Percentiles rank a stretch among this genome's conserved stretches.
Evolutionary conservation across 2,888 invertebrate species (phyloP).

Genomic region (Melanargia galathea): DNA sequence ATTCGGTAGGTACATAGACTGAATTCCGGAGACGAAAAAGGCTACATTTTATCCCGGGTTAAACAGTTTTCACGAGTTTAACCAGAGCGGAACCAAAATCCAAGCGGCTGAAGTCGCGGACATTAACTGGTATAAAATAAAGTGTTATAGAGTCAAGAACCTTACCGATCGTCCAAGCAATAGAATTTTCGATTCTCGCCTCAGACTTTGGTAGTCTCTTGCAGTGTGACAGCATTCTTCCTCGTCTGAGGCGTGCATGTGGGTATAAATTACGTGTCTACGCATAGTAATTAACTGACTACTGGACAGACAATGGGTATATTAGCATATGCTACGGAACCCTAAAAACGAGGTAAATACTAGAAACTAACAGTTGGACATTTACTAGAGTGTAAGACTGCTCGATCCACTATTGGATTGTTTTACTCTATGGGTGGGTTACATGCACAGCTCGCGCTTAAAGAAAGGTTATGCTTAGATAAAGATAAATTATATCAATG

Average conservation of each 20-base stretch:
- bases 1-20: too few relatives aligned
- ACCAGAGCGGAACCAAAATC: too few relatives aligned
- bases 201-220: slow-evolving; percentile 55
- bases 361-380: slow-evolving; percentile 6
- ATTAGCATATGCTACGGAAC: too few relatives aligned
- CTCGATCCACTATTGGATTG: neutral
- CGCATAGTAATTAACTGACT: slow-evolving; percentile 50
- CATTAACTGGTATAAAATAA: neutral
- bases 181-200: slow-evolving; percentile 65
- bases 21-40: too few relatives aligned
- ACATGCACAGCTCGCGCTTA: too few relatives aligned
- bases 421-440: neutral
- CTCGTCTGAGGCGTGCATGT: slow-evolving; percentile 53
- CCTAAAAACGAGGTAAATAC: slow-evolving; percentile 24
- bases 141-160: too few relatives aligned
- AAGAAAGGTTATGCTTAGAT: too few relatives aligned
- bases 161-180: slow-evolving; percentile 63
- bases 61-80: too few relatives aligned
- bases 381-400: neutral
- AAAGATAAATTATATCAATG: too few relatives aligned
- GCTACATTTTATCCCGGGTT: too few relatives aligned
- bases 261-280: slow-evolving; percentile 54
- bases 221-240: slow-evolving; percentile 49
- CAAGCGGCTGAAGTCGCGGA: too few relatives aligned
- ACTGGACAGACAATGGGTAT: neutral